Conservation (phyloP, 2,797 vertebrate species). For the Coccyzus lansbergi region DNA sequence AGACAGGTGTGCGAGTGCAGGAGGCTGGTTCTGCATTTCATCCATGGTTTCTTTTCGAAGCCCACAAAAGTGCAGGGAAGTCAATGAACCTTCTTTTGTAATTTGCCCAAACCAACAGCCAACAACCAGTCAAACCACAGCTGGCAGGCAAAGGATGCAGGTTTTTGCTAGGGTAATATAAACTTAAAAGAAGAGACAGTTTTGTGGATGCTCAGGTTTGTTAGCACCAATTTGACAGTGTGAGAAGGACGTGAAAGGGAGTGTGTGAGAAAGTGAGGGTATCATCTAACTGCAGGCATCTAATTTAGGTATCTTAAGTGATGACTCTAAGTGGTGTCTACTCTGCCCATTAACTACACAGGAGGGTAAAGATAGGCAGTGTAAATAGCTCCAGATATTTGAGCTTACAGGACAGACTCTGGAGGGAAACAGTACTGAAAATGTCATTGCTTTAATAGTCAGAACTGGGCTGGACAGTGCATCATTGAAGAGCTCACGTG, state of each 20-base stretch:
- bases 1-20: background rate
- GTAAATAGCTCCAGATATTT: background rate
- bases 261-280: background rate
- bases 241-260: background rate
- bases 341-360: background rate
- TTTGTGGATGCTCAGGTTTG: background rate
- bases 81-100: background rate
- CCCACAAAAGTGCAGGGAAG: background rate
- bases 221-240: background rate
- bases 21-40: background rate
- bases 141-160: background rate
- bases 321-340: background rate
- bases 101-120: background rate
- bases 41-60: background rate
- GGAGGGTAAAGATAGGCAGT: slow-evolving; percentile 12
- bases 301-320: background rate
- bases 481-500: background rate
- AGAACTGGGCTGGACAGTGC: background rate
- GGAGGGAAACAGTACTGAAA: background rate
- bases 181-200: background rate
- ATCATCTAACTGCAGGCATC: background rate
- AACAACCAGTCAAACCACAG: background rate
- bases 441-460: background rate
- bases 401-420: background rate
- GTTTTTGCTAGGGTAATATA: background rate